Evolutionary conservation across 2,888 invertebrate species (phyloP), one percentile per base, ranked within the genome.

Genomic region (Tachina grossa): DNA sequence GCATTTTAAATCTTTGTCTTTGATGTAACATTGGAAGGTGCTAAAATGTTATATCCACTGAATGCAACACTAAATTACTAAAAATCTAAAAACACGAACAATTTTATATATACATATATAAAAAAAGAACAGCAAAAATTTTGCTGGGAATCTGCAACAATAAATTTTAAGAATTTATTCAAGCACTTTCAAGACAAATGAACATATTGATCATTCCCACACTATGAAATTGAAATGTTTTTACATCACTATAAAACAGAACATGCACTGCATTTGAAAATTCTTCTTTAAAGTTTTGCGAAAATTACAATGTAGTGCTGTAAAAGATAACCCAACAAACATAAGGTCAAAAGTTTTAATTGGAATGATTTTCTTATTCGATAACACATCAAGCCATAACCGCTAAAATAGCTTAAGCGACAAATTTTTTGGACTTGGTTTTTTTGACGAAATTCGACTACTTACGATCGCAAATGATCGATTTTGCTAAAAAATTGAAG

Each of bases 131-230:
- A 72, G 53, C 49, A 65, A 72, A 45, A 75, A 51, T 61, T 8
- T 65, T 59, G 11, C 59, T 66, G 43, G 72, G 66, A 77, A 81
- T 77, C 71, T 65, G 51, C 75, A 65, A 59, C 57, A 84, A 84
- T 71, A 75, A n/a, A 79, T 65, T 77, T 77, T 55, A 68, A 61
- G 53, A 79, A 84, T 84, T 84, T 76, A 80, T 49, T 39, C 53
- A 84, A 49, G 53, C 72, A 81, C 72, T 80, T 65, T 69, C 55
- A 74, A 75, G 47, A 57, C 69, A 69, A 75, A 69, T 79, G 41
- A 69, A 79, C 39, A 16, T 75, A 79, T 79, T 75, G 49, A 78
- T 78, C 78, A 57, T 53, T 69, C 68, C 19, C 78, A 75, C 63
- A 79, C 75, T 79, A 69, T 47, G 14, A 74, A 78, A 83, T 57